phyloP scores from a whole-genome alignment of 2,888 invertebrate genomes.

The Euplagia quadripunctaria region DNA sequence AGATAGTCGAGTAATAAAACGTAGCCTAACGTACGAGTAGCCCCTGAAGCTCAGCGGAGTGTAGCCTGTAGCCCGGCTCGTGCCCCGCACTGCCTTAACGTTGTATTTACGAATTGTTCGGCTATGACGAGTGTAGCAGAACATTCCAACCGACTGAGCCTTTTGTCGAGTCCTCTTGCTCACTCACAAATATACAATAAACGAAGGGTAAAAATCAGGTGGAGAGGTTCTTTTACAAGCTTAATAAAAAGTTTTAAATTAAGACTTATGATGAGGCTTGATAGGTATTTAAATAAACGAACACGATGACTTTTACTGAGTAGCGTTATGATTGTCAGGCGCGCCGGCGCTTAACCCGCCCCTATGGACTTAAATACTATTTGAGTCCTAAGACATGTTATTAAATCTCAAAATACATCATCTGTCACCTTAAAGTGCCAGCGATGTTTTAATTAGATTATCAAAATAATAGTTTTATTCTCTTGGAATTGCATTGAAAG shows the following conservation, averaged over 20 bases:
- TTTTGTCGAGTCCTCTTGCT: background rate
- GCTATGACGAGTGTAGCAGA: background rate
- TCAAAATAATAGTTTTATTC: background rate
- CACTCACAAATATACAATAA: background rate
- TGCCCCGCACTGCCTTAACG: background rate
- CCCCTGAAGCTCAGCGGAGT: slow-evolving; percentile 1
- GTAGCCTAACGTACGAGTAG: background rate
- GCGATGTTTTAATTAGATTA: no score
- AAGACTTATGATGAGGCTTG: no score
- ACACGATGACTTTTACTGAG: no score
- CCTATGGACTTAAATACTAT: background rate
- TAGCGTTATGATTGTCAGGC: no score
- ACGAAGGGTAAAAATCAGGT: background rate
- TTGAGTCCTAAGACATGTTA: background rate
- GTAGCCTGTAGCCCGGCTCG: background rate
- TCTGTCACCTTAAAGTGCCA: no score
- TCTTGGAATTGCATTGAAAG: background rate
- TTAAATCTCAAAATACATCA: no score
- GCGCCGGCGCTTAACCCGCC: background rate
- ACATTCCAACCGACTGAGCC: background rate
- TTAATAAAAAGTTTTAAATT: no score
- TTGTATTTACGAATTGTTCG: background rate
- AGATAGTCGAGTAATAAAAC: background rate
- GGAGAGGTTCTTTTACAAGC: background rate
- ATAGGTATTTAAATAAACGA: no score